A percentile compares a stretch with the other conserved stretches of the same genome.
These are phyloP conservation scores for Protophormia terraenovae DNA, from an alignment of 2,888 invertebrate genomes.

Conservation along the genomic window DNA sequence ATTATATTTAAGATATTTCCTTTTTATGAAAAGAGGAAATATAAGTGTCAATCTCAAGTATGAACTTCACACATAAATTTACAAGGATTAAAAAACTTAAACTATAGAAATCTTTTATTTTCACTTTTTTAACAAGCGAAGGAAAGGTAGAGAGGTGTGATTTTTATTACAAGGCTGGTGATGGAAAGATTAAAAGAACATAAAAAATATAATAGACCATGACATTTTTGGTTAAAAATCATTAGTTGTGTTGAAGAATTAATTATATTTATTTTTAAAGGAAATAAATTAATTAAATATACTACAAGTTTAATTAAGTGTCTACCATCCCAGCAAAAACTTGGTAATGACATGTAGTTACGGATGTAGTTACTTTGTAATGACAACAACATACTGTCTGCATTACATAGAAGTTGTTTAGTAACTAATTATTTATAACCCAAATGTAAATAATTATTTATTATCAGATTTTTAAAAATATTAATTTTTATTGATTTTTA, in stretches of 20 bases:
- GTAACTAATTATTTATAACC: too few species aligned
- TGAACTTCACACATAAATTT: conserved; percentile 12
- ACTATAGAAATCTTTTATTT: background rate
- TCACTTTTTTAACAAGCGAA: background rate
- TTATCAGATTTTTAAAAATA: too few species aligned
- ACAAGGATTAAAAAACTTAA: background rate
- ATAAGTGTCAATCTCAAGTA: conserved; percentile 48
- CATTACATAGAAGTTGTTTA: too few species aligned
- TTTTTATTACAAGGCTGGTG: background rate
- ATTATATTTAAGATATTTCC: conserved; percentile 19
- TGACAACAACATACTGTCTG: too few species aligned
- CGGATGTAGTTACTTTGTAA: too few species aligned
- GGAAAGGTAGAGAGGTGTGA: background rate
- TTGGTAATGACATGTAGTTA: too few species aligned
- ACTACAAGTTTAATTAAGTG: too few species aligned
- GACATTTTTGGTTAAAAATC: background rate
- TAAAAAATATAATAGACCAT: background rate
- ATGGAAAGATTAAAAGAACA: background rate
- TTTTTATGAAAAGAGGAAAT: conserved; percentile 26
- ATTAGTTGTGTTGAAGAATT: background rate
- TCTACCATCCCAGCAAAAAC: too few species aligned
- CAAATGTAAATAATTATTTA: too few species aligned
- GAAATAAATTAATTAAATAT: too few species aligned
- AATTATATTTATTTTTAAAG: too few species aligned
- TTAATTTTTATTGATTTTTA: too few species aligned